Conservation (phyloP, 2,797 vertebrate species). For the Ctenopoma multispine region DNA sequence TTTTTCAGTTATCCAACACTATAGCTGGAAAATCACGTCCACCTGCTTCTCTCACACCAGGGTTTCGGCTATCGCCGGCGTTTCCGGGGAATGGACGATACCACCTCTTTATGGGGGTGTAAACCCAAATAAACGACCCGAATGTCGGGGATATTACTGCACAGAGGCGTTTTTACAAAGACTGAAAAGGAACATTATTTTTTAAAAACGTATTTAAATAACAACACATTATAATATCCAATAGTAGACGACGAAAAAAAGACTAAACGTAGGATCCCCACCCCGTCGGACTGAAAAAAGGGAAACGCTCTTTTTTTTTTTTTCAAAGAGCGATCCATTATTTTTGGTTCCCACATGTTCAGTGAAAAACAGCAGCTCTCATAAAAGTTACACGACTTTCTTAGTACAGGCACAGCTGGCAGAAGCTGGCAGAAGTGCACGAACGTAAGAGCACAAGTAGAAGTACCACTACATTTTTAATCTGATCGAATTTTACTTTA, state of each 20-base stretch:
- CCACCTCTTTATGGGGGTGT: constrained; percentile 34
- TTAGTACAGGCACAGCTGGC: neutral
- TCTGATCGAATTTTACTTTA: too few species aligned
- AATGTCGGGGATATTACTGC: fast-evolving
- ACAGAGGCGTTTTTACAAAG: fast-evolving
- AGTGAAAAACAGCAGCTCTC: neutral
- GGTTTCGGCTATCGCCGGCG: constrained; percentile 28
- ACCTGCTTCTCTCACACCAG: constrained; percentile 45
- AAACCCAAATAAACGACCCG: fast-evolving
- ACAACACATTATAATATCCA: fast-evolving
- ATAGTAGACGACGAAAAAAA: fast-evolving
- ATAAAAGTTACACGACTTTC: too few species aligned
- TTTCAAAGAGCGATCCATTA: constrained; percentile 48
- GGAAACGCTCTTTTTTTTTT: constrained; percentile 11
- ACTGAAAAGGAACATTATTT: too few species aligned
- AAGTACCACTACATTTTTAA: too few species aligned
- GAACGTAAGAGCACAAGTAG: too few species aligned
- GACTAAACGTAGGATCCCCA: fast-evolving
- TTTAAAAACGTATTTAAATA: neutral
- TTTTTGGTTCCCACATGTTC: constrained; percentile 21
- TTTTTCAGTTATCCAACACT: neutral
- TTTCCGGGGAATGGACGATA: constrained; percentile 63
- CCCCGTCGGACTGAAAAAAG: neutral
- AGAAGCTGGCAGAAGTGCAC: neutral
- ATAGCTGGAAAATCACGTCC: constrained; percentile 21